Evolutionary conservation across 2,113 vertebrate species (phyloP).

Genomic region (Nematolebias whitei): DNA sequence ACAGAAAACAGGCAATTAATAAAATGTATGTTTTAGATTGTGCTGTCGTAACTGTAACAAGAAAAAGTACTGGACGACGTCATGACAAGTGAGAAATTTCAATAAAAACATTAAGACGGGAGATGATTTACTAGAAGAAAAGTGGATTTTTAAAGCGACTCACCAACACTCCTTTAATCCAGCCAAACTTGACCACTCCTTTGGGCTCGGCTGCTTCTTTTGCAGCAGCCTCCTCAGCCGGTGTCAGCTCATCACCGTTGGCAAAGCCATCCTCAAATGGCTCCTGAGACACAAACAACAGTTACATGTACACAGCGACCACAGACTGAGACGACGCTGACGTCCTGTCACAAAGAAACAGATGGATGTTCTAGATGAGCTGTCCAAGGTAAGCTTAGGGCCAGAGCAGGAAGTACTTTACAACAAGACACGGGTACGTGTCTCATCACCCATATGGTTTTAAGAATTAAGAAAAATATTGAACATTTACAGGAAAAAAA

Average conservation of each 20-base stretch:
- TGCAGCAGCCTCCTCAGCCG: conserved; percentile 88
- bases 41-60: too few species aligned
- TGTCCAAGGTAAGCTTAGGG: background rate
- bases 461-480: too few species aligned
- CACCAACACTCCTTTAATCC: conserved; percentile 98
- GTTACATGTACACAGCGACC: background rate
- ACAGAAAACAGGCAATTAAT: too few species aligned
- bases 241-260: conserved; percentile 93
- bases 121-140: background rate
- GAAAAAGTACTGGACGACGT: too few species aligned
- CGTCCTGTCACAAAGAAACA: too few species aligned
- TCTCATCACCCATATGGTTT: too few species aligned
- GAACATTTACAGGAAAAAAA: too few species aligned
- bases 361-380: too few species aligned
- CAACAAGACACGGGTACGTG: too few species aligned
- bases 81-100: too few species aligned
- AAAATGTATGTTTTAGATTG: too few species aligned
- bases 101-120: too few species aligned
- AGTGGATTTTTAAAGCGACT: conserved; percentile 50
- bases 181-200: conserved; percentile 96
- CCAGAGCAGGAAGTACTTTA: background rate
- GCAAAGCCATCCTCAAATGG: conserved; percentile 97
- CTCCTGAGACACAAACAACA: conserved; percentile 78
- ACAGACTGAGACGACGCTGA: background rate
- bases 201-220: conserved; percentile 89